A percentile compares a stretch with the other conserved stretches of the same genome.
Evolutionary conservation across 2,113 vertebrate species (phyloP).

Genomic region (Archocentrus centrarchus): DNA sequence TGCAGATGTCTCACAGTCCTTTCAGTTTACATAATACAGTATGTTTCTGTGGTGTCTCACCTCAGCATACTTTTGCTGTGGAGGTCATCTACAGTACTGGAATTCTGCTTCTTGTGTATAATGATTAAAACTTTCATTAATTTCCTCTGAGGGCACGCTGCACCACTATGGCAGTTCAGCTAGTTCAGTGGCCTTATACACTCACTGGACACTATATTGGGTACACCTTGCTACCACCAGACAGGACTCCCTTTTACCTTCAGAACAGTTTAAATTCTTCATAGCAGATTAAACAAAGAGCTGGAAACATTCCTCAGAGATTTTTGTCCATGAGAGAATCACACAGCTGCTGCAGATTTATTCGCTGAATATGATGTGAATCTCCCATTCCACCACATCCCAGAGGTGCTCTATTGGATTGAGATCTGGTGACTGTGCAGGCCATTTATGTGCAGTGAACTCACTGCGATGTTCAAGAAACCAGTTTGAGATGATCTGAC

Average conservation of each 20-base stretch:
- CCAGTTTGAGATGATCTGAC: neutral
- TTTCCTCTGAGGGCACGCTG: accelerated
- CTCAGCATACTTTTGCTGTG: neutral
- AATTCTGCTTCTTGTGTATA: neutral
- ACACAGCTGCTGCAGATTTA: no score
- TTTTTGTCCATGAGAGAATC: neutral
- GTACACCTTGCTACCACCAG: no score
- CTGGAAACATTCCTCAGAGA: no score
- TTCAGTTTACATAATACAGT: neutral
- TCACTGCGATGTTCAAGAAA: neutral
- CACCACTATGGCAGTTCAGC: neutral
- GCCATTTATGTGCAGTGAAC: neutral
- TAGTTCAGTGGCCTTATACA: no score
- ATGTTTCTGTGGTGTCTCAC: neutral
- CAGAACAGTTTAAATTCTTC: no score
- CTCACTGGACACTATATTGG: no score
- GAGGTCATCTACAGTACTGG: neutral
- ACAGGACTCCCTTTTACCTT: no score
- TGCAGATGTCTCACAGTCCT: neutral
- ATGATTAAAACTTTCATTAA: neutral
- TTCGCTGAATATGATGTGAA: accelerated
- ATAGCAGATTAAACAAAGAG: no score
- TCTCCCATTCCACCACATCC: neutral
- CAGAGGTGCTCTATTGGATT: neutral
- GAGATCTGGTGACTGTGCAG: neutral